Base-by-base conservation (phyloP, 23 tunicate species). In the Trididemnum miniatum region DNA sequence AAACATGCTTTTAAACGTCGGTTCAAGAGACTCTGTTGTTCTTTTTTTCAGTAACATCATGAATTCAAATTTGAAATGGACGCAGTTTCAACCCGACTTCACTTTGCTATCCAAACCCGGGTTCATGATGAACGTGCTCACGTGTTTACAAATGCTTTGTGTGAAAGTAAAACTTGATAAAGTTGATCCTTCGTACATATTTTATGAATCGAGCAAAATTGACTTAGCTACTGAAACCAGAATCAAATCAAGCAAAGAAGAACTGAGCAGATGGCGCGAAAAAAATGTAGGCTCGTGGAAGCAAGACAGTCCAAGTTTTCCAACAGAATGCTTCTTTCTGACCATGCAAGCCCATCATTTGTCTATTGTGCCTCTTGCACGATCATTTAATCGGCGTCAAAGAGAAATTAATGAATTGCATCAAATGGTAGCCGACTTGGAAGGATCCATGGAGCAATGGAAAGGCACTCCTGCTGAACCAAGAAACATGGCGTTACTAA, bases 291-390 rank as follows among this genome's bases (percentile, higher is more conserved):
- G 35, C 38, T 23, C 23, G 1, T 74, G 81, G 81, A 35, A 60
- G 72, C 80, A 79, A 30, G 35, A 33, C 0, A 35, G 40, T 26
- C 73, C 86, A 59, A 87, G 80, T 22, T 92, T 92, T 83, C 82
- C 88, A 0, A 92, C 97, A 20, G 92, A 87, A 78, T 87, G 92
- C 50, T 87, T 92, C 77, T 92, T 79, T 67, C 35, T 87, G 28
- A 92, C 97, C 35, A 88, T 87, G 89, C 86, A 82, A 66, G 88
- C 91, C 27, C 97, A 92, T 59, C 97, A 92, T 51, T 40, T 92
- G 15, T 78, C 89, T 20, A 62, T 92, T n/a, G 28, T 87, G 51
- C 92, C 97, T 2, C 39, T 73, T 18, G 77, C 81, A 23, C 82
- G 92, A 31, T 37, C 39, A 4, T 91, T 82, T 32, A 37, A 75